These are phyloP conservation scores for Himalopsyche japonica DNA, from an alignment of 2,888 invertebrate species.

Conservation along the genomic window DNA sequence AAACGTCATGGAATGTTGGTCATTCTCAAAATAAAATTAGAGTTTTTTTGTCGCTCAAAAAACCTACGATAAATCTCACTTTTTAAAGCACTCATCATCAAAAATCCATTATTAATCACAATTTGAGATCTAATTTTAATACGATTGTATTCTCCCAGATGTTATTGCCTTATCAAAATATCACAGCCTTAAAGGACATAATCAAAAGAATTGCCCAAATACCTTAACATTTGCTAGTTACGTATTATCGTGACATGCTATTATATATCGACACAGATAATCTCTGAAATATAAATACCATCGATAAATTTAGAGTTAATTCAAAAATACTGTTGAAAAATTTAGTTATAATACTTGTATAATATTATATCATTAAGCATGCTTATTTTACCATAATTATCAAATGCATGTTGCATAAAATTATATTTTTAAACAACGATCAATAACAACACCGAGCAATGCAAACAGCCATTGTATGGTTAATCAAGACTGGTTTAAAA, in stretches of 20 bases:
- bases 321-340: no score
- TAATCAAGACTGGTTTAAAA: no score
- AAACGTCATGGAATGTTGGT: background rate
- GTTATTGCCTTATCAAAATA: conserved; percentile 43
- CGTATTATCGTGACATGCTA: background rate
- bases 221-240: background rate
- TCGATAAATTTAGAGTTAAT: no score
- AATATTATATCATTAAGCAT: no score
- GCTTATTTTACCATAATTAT: no score
- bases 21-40: background rate
- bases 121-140: conserved; percentile 51
- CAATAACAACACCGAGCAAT: no score
- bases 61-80: conserved; percentile 29
- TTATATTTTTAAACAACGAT: no score
- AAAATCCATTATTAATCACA: conserved; percentile 46
- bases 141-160: conserved; percentile 50
- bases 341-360: no score
- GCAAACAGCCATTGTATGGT: no score
- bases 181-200: conserved; percentile 29
- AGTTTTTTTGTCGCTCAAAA: conserved; percentile 8
- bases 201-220: conserved; percentile 7
- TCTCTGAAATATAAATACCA: no score
- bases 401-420: no score
- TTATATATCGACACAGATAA: background rate
- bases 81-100: conserved; percentile 23